phyloP scores from a whole-genome alignment of 2,888 invertebrate species.

The Portevinia maculata region DNA sequence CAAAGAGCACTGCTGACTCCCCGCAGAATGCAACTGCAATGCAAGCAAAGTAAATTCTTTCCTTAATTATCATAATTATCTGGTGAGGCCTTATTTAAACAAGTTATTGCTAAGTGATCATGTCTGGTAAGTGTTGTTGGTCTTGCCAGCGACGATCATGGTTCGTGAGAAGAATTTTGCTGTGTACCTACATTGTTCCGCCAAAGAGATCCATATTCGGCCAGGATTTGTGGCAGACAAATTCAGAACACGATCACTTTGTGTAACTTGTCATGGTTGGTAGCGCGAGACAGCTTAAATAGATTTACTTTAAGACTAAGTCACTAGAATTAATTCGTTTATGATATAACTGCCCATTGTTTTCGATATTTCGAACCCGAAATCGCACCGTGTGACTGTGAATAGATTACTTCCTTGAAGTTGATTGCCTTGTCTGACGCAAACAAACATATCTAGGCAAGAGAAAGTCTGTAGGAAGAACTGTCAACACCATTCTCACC shows the following conservation, averaged over 20 bases:
- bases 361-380: slow-evolving; percentile 13
- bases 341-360: slow-evolving; percentile 50
- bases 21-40: background rate
- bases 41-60: slow-evolving; percentile 34
- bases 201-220: slow-evolving; percentile 39
- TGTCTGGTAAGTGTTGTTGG: slow-evolving; percentile 24
- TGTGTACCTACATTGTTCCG: slow-evolving; percentile 17
- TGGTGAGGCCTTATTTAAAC: slow-evolving; percentile 56
- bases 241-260: slow-evolving; percentile 64
- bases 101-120: slow-evolving; percentile 44
- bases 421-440: slow-evolving; percentile 20
- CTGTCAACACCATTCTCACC: slow-evolving; percentile 31
- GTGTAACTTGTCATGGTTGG: slow-evolving; percentile 29
- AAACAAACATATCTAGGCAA: slow-evolving; percentile 25
- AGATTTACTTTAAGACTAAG: slow-evolving; percentile 57
- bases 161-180: slow-evolving; percentile 61
- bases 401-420: slow-evolving; percentile 40
- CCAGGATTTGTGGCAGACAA: slow-evolving; percentile 51
- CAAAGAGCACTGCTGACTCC: slow-evolving; percentile 27
- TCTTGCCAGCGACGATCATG: slow-evolving; percentile 42
- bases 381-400: slow-evolving; percentile 21
- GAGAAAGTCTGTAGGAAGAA: slow-evolving; percentile 30
- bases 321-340: slow-evolving; percentile 27
- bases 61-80: slow-evolving; percentile 58
- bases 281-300: slow-evolving; percentile 53